Percentiles rank a stretch among this genome's conserved stretches.
Evolutionary conservation across 2,888 invertebrate genomes (phyloP).

Genomic region (Phaedon cochleariae): DNA sequence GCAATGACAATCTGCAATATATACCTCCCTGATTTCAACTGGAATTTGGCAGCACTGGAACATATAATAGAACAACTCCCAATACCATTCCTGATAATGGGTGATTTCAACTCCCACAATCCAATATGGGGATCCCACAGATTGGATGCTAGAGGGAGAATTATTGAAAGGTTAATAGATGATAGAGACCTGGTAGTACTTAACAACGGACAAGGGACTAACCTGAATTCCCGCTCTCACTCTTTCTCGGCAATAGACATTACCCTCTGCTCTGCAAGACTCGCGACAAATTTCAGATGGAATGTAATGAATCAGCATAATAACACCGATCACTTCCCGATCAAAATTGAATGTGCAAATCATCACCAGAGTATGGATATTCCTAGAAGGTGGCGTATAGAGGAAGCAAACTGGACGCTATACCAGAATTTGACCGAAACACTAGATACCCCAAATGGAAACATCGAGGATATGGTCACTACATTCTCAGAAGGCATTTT

Average conservation of each 20-base stretch:
- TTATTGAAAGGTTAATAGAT: conserved; percentile 4
- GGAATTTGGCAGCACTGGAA: neutral
- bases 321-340: conserved; percentile 5
- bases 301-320: conserved; percentile 6
- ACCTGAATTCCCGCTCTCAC: conserved; percentile 7
- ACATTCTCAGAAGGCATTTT: neutral
- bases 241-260: conserved; percentile 10
- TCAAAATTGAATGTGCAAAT: neutral
- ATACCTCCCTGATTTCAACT: conserved; percentile 6
- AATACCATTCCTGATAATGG: neutral
- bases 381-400: conserved; percentile 1
- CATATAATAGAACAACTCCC: conserved; percentile 9
- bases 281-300: conserved; percentile 8
- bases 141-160: conserved; percentile 5
- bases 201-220: conserved; percentile 6
- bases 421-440: neutral
- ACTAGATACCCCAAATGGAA: conserved; percentile 2
- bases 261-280: conserved; percentile 7
- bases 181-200: conserved; percentile 1
- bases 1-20: conserved; percentile 15
- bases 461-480: neutral
- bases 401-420: neutral
- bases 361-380: neutral
- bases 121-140: conserved; percentile 12
- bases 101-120: no score